These are phyloP conservation scores for Amblyteles armatorius DNA, from an alignment of 2,888 invertebrate species.

Conservation along the genomic window DNA sequence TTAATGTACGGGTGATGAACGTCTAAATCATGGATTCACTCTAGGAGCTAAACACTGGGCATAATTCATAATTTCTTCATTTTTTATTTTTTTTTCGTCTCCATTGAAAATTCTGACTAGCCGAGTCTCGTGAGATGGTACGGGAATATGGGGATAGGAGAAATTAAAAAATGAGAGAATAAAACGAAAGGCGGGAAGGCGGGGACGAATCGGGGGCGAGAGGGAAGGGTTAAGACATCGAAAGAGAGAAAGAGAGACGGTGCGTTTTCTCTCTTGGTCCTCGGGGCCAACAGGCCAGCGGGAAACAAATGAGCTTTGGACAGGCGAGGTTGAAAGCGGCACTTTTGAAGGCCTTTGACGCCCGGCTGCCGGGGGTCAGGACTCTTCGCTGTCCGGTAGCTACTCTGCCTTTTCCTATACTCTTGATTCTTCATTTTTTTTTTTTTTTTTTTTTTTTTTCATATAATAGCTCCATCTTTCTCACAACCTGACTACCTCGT, in stretches of 20 bases:
- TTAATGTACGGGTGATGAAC: conserved; percentile 66
- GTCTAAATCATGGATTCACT: conserved; percentile 67
- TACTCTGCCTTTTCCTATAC: conserved; percentile 67
- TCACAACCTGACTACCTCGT: conserved; percentile 44
- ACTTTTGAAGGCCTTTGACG: conserved; percentile 80
- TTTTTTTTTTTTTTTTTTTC: conserved; percentile 53
- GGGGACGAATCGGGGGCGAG: conserved; percentile 32
- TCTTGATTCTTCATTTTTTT: conserved; percentile 38
- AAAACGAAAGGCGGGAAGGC: conserved; percentile 56
- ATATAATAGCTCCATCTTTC: conserved; percentile 45
- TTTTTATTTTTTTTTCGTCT: conserved; percentile 27
- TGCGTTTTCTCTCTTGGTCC: conserved; percentile 35
- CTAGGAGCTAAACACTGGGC: conserved; percentile 64
- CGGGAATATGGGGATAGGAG: conserved; percentile 33
- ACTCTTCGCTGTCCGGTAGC: conserved; percentile 78
- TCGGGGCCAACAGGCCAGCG: conserved; percentile 61
- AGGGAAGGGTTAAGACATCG: conserved; percentile 65
- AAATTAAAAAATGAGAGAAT: conserved; percentile 54
- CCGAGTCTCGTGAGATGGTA: conserved; percentile 45
- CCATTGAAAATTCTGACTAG: conserved; percentile 53
- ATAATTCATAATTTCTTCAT: conserved; percentile 65
- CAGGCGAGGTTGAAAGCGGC: conserved; percentile 78
- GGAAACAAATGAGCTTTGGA: conserved; percentile 82
- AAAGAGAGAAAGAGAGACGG: conserved; percentile 37
- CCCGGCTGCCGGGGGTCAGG: conserved; percentile 78